Conservation (phyloP, 1,140 invertebrate genomes). For the Pseudachorutes palmiensis region DNA sequence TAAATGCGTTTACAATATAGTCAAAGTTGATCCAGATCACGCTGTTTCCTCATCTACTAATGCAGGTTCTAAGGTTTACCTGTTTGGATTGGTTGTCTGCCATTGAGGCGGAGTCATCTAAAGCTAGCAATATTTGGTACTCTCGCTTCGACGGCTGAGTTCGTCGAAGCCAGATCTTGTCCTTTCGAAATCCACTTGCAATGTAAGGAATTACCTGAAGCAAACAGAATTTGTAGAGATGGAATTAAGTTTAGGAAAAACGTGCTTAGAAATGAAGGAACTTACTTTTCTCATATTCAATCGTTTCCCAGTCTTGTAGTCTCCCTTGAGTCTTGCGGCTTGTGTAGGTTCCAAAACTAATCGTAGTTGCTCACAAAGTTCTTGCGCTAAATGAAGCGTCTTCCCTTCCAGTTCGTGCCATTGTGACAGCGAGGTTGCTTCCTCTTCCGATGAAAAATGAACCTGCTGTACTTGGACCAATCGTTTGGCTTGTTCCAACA, state of each 20-base stretch:
- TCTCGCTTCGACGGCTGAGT: conserved; percentile 92
- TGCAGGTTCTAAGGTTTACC: no score
- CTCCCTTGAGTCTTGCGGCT: conserved; percentile 80
- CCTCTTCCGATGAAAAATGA: conserved; percentile 43
- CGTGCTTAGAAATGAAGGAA: neutral
- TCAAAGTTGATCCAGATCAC: neutral
- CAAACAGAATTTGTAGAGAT: neutral
- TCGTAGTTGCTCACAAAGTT: conserved; percentile 86
- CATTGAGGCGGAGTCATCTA: conserved; percentile 96
- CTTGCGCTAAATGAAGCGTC: conserved; percentile 64
- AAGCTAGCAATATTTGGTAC: conserved; percentile 92
- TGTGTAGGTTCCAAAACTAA: conserved; percentile 91
- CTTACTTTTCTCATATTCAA: conserved; percentile 91
- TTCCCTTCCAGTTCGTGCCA: conserved; percentile 51
- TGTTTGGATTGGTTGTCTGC: conserved; percentile 79
- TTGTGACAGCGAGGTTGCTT: conserved; percentile 25
- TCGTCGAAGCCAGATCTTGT: conserved; percentile 95
- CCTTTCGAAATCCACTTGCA: conserved; percentile 96
- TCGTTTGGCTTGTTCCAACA: conserved; percentile 40
- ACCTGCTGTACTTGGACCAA: conserved; percentile 44
- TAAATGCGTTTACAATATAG: neutral
- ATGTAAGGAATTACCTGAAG: conserved; percentile 86
- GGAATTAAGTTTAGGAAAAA: neutral
- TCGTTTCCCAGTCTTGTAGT: conserved; percentile 91
- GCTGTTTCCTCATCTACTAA: no score